phyloP scores from a whole-genome alignment of 2,797 vertebrate species.

The Eurystomus glaucurus region DNA sequence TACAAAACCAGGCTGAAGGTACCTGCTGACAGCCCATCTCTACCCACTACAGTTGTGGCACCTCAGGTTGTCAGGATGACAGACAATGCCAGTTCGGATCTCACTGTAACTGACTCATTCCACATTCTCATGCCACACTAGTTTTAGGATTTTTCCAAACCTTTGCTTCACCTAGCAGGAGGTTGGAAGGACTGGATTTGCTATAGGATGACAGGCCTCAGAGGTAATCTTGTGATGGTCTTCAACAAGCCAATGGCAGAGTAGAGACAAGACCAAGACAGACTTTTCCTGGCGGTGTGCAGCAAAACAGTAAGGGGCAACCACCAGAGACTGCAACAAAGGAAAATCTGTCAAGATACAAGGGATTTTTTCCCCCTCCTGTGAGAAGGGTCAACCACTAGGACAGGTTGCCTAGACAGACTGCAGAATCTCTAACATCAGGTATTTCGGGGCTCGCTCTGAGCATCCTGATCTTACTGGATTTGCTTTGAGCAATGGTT shows the following conservation, averaged over 20 bases:
- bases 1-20: not conserved
- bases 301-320: not conserved
- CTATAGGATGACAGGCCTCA: not conserved
- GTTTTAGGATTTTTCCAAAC: not conserved
- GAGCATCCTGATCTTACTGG: not conserved
- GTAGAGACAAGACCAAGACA: rapidly evolving
- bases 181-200: not conserved
- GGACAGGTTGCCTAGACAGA: not conserved
- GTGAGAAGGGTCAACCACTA: not conserved
- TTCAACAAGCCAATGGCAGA: not conserved
- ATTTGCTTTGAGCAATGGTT: rapidly evolving
- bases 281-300: not conserved
- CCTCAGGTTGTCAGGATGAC: not conserved
- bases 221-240: not conserved
- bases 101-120: not conserved
- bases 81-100: rapidly evolving
- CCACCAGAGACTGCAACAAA: not conserved
- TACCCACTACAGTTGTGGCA: not conserved
- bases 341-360: not conserved
- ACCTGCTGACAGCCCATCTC: not conserved
- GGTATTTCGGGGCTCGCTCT: not conserved
- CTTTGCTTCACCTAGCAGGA: not conserved
- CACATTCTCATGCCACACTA: not conserved
- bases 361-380: not conserved
- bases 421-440: not conserved